Conservation (phyloP, 2,113 vertebrate species). For the Glaucidium brasilianum region DNA sequence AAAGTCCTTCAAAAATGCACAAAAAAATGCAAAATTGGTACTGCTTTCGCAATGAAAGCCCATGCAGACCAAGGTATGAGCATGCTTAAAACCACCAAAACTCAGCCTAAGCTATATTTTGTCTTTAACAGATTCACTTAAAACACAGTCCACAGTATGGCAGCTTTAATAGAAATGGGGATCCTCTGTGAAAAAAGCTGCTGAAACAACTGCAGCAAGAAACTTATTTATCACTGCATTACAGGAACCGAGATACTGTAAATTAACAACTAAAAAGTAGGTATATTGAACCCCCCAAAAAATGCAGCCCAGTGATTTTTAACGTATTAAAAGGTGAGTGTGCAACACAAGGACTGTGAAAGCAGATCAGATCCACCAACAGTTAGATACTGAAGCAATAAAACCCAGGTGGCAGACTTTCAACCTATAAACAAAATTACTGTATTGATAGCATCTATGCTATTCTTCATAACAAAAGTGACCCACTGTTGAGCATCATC, state of each 20-base stretch:
- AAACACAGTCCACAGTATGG: not conserved
- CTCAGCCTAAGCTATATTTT: not conserved
- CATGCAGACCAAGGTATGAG: not conserved
- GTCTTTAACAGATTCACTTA: not conserved
- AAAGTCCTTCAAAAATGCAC: not conserved
- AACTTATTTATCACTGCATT: not conserved
- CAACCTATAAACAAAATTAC: not conserved
- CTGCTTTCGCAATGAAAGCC: not conserved
- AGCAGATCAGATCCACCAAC: not conserved
- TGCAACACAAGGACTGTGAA: not conserved
- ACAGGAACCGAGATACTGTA: not conserved
- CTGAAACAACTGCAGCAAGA: not conserved
- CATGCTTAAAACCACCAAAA: not conserved
- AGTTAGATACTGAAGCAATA: not conserved
- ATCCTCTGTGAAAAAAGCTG: not conserved
- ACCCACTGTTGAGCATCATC: fast-evolving
- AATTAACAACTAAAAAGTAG: not conserved
- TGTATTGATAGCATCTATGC: not conserved
- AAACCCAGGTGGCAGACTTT: not conserved
- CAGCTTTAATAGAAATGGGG: not conserved
- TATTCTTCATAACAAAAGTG: not conserved
- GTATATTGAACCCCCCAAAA: fast-evolving
- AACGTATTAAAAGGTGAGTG: not conserved
- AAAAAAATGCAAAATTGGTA: not conserved
- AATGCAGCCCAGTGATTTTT: not conserved